Evolutionary conservation across 2,797 vertebrate genomes (phyloP).

Genomic region (Anisognathus igniventris): DNA sequence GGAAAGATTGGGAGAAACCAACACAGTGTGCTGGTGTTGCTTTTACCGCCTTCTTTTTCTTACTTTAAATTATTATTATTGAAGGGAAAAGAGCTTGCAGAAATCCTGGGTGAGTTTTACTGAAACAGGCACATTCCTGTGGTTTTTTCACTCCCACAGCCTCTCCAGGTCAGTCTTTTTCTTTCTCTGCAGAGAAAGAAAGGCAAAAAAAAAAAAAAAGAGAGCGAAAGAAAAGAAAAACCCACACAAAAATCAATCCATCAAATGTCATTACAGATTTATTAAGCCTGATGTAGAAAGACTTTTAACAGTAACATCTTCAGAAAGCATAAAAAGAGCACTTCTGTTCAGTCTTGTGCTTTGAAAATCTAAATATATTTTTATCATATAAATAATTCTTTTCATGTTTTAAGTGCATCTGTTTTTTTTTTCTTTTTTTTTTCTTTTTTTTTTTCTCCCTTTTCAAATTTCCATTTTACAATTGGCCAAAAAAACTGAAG

Average conservation of each 20-base stretch:
- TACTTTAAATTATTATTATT: background rate
- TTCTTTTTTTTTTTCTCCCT: background rate
- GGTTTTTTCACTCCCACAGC: background rate
- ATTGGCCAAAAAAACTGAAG: constrained; percentile 71
- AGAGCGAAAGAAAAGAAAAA: constrained; percentile 30
- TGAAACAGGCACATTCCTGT: background rate
- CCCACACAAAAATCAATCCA: constrained; percentile 76
- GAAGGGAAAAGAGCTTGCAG: background rate
- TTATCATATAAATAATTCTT: constrained; percentile 86
- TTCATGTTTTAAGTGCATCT: constrained; percentile 83
- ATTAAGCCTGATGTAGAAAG: constrained; percentile 84
- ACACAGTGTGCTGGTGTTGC: background rate
- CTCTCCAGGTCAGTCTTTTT: background rate
- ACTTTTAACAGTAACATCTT: constrained; percentile 81
- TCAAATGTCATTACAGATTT: constrained; percentile 85
- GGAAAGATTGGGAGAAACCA: background rate
- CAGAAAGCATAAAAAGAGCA: constrained; percentile 82
- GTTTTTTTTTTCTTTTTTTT: background rate
- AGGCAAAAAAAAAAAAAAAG: background rate
- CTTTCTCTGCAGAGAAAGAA: background rate
- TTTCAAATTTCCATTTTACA: constrained; percentile 73
- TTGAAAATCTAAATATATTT: constrained; percentile 86
- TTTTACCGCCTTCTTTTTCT: background rate
- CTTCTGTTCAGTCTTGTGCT: constrained; percentile 82
- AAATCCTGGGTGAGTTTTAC: background rate